Base-by-base conservation (phyloP, 1,140 invertebrate species). In the Drosophila busckii region DNA sequence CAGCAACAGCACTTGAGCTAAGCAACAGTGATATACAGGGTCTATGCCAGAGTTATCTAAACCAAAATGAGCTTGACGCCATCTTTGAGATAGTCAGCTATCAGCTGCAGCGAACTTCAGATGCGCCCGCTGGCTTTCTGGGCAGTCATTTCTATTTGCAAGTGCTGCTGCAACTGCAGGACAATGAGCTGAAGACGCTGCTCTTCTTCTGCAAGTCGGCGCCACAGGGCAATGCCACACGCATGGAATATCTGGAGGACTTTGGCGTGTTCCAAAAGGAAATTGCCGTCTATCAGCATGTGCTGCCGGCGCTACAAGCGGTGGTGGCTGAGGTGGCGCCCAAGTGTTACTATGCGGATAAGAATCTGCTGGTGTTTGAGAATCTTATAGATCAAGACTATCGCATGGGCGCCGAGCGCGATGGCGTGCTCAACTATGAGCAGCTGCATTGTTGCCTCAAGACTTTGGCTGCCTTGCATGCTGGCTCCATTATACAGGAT, bases 381-480 rank as follows among this genome's bases (percentile, higher is more conserved):
- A 88, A 90, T 12, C 65, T 90, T 0, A 44, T 63, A 0, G 44
- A 58, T 3, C 75, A 85, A 35, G 87, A 85, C 2, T 90, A 85
- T 44, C 59, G 62, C 44, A 61, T 88, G 66, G 84, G 87, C 2
- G 52, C 86, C 0, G 76, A 61, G 13, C 80, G 76, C 0, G 66
- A 70, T 45, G 88, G 87, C 13, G 9, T 89, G 0, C 80, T 91
- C 2, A 63, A 87, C n/a, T 87, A 88, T 41, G 85, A 89, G 5
- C 88, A 90, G 42, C 59, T 90, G 5, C 78, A 85, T n/a, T 87
- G 90, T 1, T 87, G 84, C 7, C 66, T 92, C 0, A 87, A 88
- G 49, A 71, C 88, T 0, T 41, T 92, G 31, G 91, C 91, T 1
- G 88, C 76, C 37, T 62, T 91, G 59, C 91, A 92, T 59, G 89